Conservation (phyloP, 1,140 invertebrate species). For the Nasonia longicornis region DNA sequence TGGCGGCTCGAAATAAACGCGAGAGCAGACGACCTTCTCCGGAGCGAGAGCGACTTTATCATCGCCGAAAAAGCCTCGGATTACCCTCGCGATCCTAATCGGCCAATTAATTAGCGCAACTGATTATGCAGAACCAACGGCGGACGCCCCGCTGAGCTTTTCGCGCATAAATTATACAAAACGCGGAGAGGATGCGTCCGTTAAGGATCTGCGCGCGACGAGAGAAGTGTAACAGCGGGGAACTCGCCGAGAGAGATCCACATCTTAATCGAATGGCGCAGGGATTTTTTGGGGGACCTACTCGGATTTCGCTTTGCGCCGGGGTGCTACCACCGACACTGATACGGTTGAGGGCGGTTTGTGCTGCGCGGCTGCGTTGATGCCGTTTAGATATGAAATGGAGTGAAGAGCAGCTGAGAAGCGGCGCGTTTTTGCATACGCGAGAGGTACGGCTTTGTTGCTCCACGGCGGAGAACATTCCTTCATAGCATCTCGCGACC, state of each 20-base stretch:
- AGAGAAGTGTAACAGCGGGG: background rate
- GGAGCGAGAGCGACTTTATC: background rate
- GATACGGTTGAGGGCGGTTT: background rate
- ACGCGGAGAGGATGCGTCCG: background rate
- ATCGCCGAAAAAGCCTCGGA: constrained; percentile 3
- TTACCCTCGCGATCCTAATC: constrained; percentile 21
- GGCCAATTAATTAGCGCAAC: constrained; percentile 38
- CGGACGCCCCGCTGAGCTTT: constrained; percentile 11
- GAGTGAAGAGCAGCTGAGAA: background rate
- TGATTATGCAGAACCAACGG: constrained; percentile 10
- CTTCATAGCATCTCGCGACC: too few species aligned
- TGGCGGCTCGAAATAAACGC: background rate
- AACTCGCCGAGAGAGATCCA: constrained; percentile 23
- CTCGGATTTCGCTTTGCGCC: constrained; percentile 6
- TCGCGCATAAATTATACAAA: constrained; percentile 20
- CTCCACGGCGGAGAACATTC: too few species aligned
- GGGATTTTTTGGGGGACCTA: background rate
- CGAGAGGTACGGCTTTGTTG: too few species aligned
- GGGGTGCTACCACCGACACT: background rate
- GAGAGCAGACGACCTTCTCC: background rate
- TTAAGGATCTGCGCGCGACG: background rate
- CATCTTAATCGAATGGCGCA: constrained; percentile 35
- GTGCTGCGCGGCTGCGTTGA: background rate
- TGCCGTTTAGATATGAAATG: background rate
- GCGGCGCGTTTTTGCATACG: background rate